phyloP scores from a whole-genome alignment of 2,888 invertebrate genomes.

The Octonoba sinensis region DNA sequence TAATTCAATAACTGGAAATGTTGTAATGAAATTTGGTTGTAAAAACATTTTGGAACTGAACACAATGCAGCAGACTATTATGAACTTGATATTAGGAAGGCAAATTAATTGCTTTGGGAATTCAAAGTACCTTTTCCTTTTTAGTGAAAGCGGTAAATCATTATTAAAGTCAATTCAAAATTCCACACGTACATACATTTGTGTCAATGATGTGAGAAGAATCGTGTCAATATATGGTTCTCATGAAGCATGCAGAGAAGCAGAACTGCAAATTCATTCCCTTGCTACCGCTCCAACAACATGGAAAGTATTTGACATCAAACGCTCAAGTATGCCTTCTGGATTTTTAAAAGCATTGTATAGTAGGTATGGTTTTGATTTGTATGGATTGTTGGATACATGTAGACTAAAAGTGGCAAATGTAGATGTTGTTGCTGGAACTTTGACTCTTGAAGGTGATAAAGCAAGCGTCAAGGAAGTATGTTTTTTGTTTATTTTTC shows the following conservation, averaged over 20 bases:
- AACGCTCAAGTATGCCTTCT: slow-evolving; percentile 17
- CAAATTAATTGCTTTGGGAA: slow-evolving; percentile 23
- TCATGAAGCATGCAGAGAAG: slow-evolving; percentile 7
- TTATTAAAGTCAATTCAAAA: slow-evolving; percentile 14
- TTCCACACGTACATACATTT: slow-evolving; percentile 27
- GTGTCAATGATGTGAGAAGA: slow-evolving; percentile 12
- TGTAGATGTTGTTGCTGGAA: neutral
- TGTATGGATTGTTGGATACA: slow-evolving; percentile 27
- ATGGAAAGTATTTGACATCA: slow-evolving; percentile 24
- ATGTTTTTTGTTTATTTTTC: slow-evolving; percentile 11
- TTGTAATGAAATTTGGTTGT: slow-evolving; percentile 21
- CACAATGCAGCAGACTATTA: slow-evolving; percentile 3
- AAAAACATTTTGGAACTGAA: slow-evolving; percentile 11
- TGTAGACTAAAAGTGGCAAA: slow-evolving; percentile 31
- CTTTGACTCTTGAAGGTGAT: slow-evolving; percentile 27
- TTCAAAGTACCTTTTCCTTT: slow-evolving; percentile 17
- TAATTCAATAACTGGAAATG: neutral
- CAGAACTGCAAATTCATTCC: slow-evolving; percentile 18
- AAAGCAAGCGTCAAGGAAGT: slow-evolving; percentile 8
- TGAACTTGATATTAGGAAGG: slow-evolving; percentile 11
- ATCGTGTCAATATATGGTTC: slow-evolving; percentile 37
- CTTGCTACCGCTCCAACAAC: neutral
- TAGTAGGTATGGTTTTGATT: slow-evolving; percentile 30
- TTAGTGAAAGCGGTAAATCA: slow-evolving; percentile 4
- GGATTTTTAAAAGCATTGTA: slow-evolving; percentile 51